These are phyloP conservation scores for Charaxes varanes DNA, from an alignment of 1,140 invertebrate species.

Conservation along the genomic window DNA sequence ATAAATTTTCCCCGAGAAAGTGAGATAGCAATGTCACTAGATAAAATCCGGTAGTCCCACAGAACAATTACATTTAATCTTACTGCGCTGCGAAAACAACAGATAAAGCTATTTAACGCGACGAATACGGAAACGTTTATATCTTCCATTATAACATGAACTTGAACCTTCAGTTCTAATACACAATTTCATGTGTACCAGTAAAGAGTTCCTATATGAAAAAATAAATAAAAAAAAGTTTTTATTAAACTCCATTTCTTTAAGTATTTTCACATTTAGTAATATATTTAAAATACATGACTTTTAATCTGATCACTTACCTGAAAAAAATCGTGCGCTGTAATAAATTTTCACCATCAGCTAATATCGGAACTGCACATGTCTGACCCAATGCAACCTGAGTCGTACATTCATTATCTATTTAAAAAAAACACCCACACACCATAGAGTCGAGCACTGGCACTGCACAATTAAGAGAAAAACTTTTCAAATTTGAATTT, in stretches of 20 bases:
- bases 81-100: not conserved
- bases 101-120: constrained; percentile 2
- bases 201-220: too few relatives aligned
- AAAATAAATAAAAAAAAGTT: too few relatives aligned
- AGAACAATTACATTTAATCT: constrained; percentile 3
- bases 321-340: not conserved
- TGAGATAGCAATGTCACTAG: constrained; percentile 1
- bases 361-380: constrained; percentile 1
- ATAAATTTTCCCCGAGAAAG: too few relatives aligned
- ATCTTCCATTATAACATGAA: too few relatives aligned
- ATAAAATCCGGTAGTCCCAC: not conserved
- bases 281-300: not conserved
- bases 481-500: constrained; percentile 26
- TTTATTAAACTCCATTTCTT: not conserved
- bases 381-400: not conserved
- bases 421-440: constrained; percentile 5
- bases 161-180: too few relatives aligned
- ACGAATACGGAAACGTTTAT: not conserved
- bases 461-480: constrained; percentile 20
- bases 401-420: constrained; percentile 3
- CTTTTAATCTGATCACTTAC: not conserved
- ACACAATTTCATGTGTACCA: too few relatives aligned
- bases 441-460: constrained; percentile 21
- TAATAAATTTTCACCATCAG: not conserved
- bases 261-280: not conserved